Conservation (phyloP, 2,888 invertebrate species). For the Deroplatys truncata region DNA sequence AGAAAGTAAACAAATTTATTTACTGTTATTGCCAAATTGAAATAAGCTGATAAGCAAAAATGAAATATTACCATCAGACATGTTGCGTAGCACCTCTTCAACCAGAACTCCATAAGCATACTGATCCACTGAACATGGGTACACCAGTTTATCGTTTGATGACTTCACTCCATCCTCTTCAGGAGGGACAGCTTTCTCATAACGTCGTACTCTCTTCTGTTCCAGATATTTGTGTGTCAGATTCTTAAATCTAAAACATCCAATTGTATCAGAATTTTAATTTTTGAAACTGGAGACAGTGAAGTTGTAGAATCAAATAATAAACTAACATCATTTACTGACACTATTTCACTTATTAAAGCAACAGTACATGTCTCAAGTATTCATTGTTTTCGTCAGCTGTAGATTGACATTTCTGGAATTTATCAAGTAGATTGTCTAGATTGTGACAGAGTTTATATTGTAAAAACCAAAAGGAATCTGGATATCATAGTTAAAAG, state of each 20-base stretch:
- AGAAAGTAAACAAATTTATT: no score
- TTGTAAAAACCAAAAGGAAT: no score
- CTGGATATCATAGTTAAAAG: no score
- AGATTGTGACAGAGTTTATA: no score
- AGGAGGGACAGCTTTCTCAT: constrained; percentile 67
- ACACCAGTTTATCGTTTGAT: constrained; percentile 31
- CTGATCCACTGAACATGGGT: constrained; percentile 61
- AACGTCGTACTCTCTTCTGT: constrained; percentile 46
- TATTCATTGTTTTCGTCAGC: background rate
- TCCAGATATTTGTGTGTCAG: constrained; percentile 41
- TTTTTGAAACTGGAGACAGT: no score
- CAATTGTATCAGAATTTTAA: background rate
- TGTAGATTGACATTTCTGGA: background rate
- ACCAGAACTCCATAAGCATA: constrained; percentile 73
- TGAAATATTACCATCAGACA: background rate
- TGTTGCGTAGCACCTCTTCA: constrained; percentile 64
- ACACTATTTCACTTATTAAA: no score
- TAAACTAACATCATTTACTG: no score
- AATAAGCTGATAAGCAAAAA: no score
- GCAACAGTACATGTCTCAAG: no score
- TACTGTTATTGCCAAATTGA: no score
- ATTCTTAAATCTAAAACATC: constrained; percentile 60
- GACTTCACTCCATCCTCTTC: constrained; percentile 58
- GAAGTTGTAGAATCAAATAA: no score
- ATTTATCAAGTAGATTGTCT: background rate